A percentile compares a stretch with the other conserved stretches of the same genome.
These are phyloP conservation scores for Hippoglossus hippoglossus DNA, from an alignment of 2,797 vertebrate species.

Conservation along the genomic window DNA sequence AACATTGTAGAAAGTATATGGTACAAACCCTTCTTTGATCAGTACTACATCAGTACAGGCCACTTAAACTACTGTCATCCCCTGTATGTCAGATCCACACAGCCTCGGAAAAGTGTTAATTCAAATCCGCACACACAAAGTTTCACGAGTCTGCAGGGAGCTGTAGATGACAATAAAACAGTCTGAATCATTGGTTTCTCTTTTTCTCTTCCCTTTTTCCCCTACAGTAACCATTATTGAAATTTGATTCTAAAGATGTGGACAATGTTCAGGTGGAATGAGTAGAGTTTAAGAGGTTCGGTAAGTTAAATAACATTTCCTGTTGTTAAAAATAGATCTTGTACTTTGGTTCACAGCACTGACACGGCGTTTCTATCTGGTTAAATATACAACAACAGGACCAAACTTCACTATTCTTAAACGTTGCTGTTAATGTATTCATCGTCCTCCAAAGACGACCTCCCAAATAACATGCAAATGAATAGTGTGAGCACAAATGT, in stretches of 20 bases:
- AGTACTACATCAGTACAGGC: constrained; percentile 34
- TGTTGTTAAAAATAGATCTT: neutral
- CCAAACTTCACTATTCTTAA: neutral
- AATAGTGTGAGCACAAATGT: constrained; percentile 7
- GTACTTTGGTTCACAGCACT: neutral
- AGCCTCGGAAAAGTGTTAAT: constrained; percentile 5
- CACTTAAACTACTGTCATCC: constrained; percentile 34
- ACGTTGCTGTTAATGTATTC: neutral
- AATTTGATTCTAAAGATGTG: too few relatives aligned
- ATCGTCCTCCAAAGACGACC: neutral
- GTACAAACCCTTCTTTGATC: constrained; percentile 56
- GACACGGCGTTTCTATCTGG: neutral
- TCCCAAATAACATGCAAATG: constrained; percentile 8
- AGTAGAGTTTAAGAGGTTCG: too few relatives aligned
- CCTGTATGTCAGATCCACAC: constrained; percentile 19
- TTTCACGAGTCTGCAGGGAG: too few relatives aligned
- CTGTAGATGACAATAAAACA: too few relatives aligned
- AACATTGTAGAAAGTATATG: constrained; percentile 60
- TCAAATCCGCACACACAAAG: neutral
- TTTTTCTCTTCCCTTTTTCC: too few relatives aligned
- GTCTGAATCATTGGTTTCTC: too few relatives aligned
- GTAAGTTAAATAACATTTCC: too few relatives aligned
- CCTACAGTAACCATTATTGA: too few relatives aligned
- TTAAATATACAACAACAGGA: neutral
- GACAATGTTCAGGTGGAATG: too few relatives aligned